Percentiles rank a stretch among this genome's conserved stretches.
These are phyloP conservation scores for Coptodon bakossiorum DNA, from an alignment of 2,113 vertebrate species.

Conservation along the genomic window DNA sequence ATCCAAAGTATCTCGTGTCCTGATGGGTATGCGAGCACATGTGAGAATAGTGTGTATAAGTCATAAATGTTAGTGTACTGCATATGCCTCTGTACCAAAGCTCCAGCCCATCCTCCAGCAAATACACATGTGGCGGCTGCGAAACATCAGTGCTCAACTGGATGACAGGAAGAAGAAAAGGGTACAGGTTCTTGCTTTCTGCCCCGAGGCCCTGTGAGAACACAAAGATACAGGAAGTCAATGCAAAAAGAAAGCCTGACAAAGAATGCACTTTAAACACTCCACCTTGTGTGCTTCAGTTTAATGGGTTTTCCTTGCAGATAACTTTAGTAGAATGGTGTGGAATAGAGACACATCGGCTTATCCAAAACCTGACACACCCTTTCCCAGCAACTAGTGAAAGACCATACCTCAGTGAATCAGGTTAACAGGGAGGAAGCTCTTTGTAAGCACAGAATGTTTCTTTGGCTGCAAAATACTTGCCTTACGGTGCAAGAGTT, in stretches of 20 bases:
- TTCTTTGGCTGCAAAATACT: neutral
- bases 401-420: neutral
- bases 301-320: neutral
- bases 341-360: neutral
- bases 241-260: neutral
- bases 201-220: conserved; percentile 84
- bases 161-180: conserved; percentile 95
- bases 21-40: neutral
- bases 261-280: neutral
- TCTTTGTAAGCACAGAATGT: neutral
- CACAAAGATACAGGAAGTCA: neutral
- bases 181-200: conserved; percentile 93
- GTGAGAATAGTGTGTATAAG: neutral
- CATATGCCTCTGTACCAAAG: conserved; percentile 80
- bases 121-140: conserved; percentile 96
- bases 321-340: neutral
- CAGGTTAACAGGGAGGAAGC: neutral
- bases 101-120: conserved; percentile 96
- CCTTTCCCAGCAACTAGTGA: neutral
- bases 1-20: neutral
- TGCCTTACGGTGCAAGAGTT: neutral
- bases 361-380: neutral
- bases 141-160: conserved; percentile 96
- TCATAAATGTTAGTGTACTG: neutral
- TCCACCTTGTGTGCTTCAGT: neutral